phyloP scores from a whole-genome alignment of 2,888 invertebrate species.

The Eupithecia pulchellata region DNA sequence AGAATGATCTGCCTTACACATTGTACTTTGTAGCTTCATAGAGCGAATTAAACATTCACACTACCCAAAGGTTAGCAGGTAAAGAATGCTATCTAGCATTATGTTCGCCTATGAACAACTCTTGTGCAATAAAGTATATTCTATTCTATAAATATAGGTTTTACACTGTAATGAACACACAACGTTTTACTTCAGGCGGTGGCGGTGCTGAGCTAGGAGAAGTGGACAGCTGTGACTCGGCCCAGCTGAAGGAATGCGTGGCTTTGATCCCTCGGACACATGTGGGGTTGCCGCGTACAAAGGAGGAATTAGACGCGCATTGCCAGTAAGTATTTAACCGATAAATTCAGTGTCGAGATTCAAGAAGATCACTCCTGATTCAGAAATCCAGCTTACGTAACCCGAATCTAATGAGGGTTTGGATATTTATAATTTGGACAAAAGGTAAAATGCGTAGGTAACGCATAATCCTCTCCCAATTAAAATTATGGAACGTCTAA shows the following conservation, averaged over 20 bases:
- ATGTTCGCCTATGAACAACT: too few relatives aligned
- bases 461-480: neutral
- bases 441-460: neutral
- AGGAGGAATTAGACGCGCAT: constrained; percentile 71
- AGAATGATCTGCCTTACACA: too few relatives aligned
- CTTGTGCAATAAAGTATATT: too few relatives aligned
- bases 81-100: too few relatives aligned
- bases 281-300: constrained; percentile 71
- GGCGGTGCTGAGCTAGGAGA: constrained; percentile 68
- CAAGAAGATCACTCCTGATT: neutral
- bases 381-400: neutral
- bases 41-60: too few relatives aligned
- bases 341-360: neutral
- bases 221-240: constrained; percentile 67
- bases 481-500: neutral
- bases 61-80: too few relatives aligned
- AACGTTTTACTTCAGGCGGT: constrained; percentile 55
- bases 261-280: constrained; percentile 69
- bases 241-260: constrained; percentile 68
- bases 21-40: too few relatives aligned
- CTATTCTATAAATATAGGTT: neutral
- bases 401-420: neutral
- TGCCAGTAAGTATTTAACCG: constrained; percentile 63
- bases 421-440: neutral
- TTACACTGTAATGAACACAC: neutral